Base-by-base conservation (phyloP, 2,113 vertebrate genomes). In the Casuarius casuarius region DNA sequence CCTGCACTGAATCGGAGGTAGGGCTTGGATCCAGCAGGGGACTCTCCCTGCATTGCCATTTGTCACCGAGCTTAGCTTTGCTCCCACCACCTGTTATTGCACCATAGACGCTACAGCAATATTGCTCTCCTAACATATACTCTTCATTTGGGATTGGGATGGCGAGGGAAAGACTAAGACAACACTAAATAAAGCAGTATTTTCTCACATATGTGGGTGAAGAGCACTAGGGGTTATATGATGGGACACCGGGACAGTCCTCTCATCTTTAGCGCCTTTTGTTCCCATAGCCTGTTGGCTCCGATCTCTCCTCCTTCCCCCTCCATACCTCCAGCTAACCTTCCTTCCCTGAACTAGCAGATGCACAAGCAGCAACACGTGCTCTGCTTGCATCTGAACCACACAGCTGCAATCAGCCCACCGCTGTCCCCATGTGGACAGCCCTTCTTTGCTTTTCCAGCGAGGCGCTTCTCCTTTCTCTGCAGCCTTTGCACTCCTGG, bases 201-300 rank as follows among this genome's bases (percentile, higher is more conserved):
- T 5, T 12, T 83, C 95, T 95, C 94, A 80, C 87, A 66, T 58
- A 19, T 58, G 67, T 1, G 18, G 35, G 87, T 48, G 66, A 95
- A 95, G 21, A 77, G 66, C 11, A 2, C 70, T 7, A n/a, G 46
- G 56, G 85, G 17, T 61, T 49, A 86, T 1, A 5, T 0, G 2
- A 56, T 52, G 44, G 71, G 88, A 95, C 2, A 3, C 19, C 20
- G 13, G 67, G 35, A 31, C 8, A 92, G n/a, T 42, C 19, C 70
- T 81, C 61, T 72, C 66, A 65, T 33, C 28, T 16, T 23, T 23
- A 89, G 33, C 31, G 71, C 68, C 80, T 87, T 93, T 94, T 94
- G 65, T 66, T 91, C 87, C 68, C 94, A 82, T 28, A 67, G 11
- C 42, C 38, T 12, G 42, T 31, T 51, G 84, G 56, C 35, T 75